phyloP scores from a whole-genome alignment of 2,797 vertebrate genomes.

The Clarias platycephalus region DNA sequence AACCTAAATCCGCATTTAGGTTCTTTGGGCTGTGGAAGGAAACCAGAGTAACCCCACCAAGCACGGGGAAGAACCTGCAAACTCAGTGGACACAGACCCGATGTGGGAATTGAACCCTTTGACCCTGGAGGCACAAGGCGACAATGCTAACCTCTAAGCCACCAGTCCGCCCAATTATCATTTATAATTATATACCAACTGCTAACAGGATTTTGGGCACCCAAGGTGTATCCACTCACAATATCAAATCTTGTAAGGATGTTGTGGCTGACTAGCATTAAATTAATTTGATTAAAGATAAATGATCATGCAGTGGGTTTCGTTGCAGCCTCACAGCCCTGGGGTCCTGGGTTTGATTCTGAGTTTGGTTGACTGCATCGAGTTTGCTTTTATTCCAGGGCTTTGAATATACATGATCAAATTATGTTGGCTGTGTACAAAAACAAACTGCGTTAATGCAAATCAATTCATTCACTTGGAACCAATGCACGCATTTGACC shows the following conservation, averaged over 20 bases:
- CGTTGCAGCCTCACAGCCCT: background rate
- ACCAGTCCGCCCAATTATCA: no score
- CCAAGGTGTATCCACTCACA: background rate
- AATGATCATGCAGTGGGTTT: background rate
- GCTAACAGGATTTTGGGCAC: no score
- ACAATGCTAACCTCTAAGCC: no score
- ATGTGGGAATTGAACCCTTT: no score
- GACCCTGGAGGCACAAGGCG: no score
- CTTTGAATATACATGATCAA: background rate
- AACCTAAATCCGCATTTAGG: no score
- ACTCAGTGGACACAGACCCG: no score
- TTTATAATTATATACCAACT: no score
- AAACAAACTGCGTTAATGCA: background rate
- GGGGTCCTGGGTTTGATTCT: background rate
- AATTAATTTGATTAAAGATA: background rate
- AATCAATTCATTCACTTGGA: constrained; percentile 7
- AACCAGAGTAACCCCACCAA: no score
- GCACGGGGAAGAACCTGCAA: no score
- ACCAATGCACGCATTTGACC: background rate
- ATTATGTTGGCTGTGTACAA: constrained; percentile 4
- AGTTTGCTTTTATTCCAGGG: background rate
- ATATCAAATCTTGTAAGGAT: background rate
- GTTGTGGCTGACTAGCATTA: background rate
- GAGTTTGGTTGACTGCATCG: background rate
- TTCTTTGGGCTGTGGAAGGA: no score